These are phyloP conservation scores for Camptogramma bilineatum DNA, from an alignment of 2,888 invertebrate species.

Conservation along the genomic window DNA sequence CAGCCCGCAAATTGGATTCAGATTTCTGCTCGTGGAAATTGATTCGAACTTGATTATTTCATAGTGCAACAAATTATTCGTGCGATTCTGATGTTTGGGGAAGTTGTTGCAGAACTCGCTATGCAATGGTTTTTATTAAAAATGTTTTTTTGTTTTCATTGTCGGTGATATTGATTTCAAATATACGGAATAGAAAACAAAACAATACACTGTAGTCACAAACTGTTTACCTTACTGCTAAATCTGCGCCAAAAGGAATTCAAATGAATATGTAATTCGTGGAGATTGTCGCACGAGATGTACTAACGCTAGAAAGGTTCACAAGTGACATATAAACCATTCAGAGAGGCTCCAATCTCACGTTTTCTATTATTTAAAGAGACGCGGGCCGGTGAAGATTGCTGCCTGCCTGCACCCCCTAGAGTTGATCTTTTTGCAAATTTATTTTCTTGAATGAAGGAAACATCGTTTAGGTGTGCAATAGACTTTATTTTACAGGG, in stretches of 20 bases:
- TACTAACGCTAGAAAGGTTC: slow-evolving; percentile 76
- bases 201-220: slow-evolving; percentile 36
- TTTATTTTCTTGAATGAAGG: slow-evolving; percentile 33
- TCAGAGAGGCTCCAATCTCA: slow-evolving; percentile 80
- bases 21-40: slow-evolving; percentile 81
- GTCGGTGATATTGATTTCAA: neutral
- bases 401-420: slow-evolving; percentile 63
- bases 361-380: slow-evolving; percentile 82
- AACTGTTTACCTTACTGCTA: slow-evolving; percentile 58
- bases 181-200: slow-evolving; percentile 24
- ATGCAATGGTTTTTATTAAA: slow-evolving; percentile 3
- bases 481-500: slow-evolving; percentile 20
- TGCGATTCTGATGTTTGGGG: slow-evolving; percentile 14
- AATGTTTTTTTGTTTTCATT: neutral
- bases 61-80: slow-evolving; percentile 63
- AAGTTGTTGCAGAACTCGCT: neutral
- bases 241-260: slow-evolving; percentile 62
- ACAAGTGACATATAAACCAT: slow-evolving; percentile 84
- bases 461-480: slow-evolving; percentile 29
- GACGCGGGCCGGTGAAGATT: slow-evolving; percentile 75
- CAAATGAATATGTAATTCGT: slow-evolving; percentile 79
- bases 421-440: slow-evolving; percentile 43
- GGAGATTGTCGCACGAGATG: slow-evolving; percentile 71
- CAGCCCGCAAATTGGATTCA: slow-evolving; percentile 85
- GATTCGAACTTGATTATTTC: slow-evolving; percentile 82